Base-by-base conservation (phyloP, 2,113 vertebrate genomes). In the Arizona elegans region DNA sequence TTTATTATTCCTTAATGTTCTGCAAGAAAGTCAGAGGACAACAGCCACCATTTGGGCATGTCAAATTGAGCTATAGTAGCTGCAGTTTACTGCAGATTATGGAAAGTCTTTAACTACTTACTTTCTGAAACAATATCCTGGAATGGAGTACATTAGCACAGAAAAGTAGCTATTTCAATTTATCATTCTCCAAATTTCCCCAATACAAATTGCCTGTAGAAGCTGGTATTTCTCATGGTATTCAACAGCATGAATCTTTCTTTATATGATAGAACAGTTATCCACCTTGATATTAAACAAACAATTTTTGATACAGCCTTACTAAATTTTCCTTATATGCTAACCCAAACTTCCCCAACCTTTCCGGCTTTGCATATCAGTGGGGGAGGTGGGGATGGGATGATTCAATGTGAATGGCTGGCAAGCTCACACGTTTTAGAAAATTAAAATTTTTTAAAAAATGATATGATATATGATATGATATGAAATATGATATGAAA, bases 231-330 rank as follows among this genome's bases (percentile, higher is more conserved):
- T 56, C 92, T 91, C 52, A 43, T n/a, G 33, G 70, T 91, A n/a
- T 94, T 50, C 89, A 12, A 43, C 52, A 4, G 90, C 86, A 90
- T 93, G 56, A 91, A 56, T 92, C 50, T 81, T 38, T 33, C 29
- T 21, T 65, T 52, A 29, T 21, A 81, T 15, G 21, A 86, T 85
- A 86, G 87, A 0, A 33, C 0, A 86, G 1, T 1, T 21, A 91
- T 26, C 3, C 75, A 87, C 29, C 56, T 2, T 55, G n/a, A 94
- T 58, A 50, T 92, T 33, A 93, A 29, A 33, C 88, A 93, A 62
- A 94, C 12, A 23, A 93, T 92, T 87, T 59, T 88, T 65, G 43
- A 38, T 11, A 91, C 24, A 89, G n/a, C 6, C 86, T 29, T 89
- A 93, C 89, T 4, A 29, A 92, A 91, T 56, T 33, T 24, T 88